Conservation (phyloP, 2,113 vertebrate species). For the Cheilinus undulatus region DNA sequence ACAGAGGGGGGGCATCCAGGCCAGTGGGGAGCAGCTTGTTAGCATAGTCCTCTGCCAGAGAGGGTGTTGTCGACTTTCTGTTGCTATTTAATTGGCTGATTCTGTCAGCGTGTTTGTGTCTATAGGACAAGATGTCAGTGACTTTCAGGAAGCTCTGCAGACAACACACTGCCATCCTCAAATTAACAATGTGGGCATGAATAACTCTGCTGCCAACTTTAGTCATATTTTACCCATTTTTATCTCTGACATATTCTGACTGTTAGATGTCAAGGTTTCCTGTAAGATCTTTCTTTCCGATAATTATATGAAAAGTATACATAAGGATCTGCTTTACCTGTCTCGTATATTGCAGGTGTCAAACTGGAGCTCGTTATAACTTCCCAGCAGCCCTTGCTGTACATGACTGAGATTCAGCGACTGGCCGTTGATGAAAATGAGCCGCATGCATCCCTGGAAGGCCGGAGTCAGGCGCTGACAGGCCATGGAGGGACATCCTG, state of each 20-base stretch:
- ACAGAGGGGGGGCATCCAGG: conserved; percentile 49
- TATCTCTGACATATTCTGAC: conserved; percentile 4
- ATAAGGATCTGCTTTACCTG: conserved; percentile 86
- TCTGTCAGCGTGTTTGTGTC: conserved; percentile 71
- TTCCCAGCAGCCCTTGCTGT: conserved; percentile 94
- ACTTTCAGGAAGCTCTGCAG: conserved; percentile 54
- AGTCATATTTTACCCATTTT: conserved; percentile 11
- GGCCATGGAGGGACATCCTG: conserved; percentile 90
- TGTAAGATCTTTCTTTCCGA: not conserved
- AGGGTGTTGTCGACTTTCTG: conserved; percentile 59
- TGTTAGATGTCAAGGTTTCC: not conserved
- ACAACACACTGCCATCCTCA: conserved; percentile 50
- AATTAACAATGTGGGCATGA: conserved; percentile 55
- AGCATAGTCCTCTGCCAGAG: conserved; percentile 72
- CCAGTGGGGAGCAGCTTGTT: conserved; percentile 76
- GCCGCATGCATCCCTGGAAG: conserved; percentile 97
- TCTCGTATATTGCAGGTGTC: conserved; percentile 97
- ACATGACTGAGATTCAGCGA: conserved; percentile 91
- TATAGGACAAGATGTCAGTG: conserved; percentile 63
- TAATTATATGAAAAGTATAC: conserved; percentile 14
- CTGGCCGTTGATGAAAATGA: conserved; percentile 95
- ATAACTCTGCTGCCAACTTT: conserved; percentile 38
- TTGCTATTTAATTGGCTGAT: conserved; percentile 80
- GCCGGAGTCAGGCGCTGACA: conserved; percentile 88
- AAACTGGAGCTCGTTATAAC: conserved; percentile 92